phyloP scores from a whole-genome alignment of 2,888 invertebrate genomes.

The Andrena bucephala region DNA sequence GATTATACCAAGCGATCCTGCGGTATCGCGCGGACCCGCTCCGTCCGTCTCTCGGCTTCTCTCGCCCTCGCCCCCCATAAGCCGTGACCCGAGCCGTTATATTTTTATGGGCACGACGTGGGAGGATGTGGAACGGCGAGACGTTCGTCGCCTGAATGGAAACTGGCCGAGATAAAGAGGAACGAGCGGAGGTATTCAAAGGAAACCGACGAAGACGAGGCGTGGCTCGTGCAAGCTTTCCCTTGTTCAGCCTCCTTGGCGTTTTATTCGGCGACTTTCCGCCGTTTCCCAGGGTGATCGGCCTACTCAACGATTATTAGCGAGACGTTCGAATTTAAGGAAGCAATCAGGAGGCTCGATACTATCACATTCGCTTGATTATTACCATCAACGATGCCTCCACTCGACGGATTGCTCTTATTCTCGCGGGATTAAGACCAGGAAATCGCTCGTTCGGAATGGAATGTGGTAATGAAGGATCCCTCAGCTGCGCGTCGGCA shows the following conservation, averaged over 20 bases:
- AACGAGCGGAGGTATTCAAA: conserved; percentile 35
- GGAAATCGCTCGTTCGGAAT: conserved; percentile 1
- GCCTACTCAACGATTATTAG: conserved; percentile 22
- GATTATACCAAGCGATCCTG: conserved; percentile 67
- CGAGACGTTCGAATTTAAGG: background rate
- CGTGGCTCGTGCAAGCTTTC: background rate
- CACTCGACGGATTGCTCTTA: background rate
- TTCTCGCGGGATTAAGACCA: conserved; percentile 22
- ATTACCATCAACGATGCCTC: background rate
- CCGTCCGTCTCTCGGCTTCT: conserved; percentile 5
- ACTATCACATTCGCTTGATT: conserved; percentile 27
- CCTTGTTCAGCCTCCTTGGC: background rate
- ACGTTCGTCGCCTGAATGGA: conserved; percentile 49
- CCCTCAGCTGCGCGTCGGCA: background rate
- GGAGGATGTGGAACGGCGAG: conserved; percentile 44
- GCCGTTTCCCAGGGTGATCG: background rate
- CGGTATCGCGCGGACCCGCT: conserved; percentile 52
- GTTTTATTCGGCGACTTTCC: background rate
- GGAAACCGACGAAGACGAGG: conserved; percentile 5
- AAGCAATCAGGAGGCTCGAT: conserved; percentile 4
- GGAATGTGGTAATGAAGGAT: conserved; percentile 13
- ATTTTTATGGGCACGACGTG: conserved; percentile 72
- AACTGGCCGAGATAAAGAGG: conserved; percentile 48
- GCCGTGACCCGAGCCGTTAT: conserved; percentile 69
- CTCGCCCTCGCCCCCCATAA: conserved; percentile 39